These are phyloP conservation scores for Chrysopa pallens DNA, from an alignment of 1,140 invertebrate genomes.

Conservation along the genomic window DNA sequence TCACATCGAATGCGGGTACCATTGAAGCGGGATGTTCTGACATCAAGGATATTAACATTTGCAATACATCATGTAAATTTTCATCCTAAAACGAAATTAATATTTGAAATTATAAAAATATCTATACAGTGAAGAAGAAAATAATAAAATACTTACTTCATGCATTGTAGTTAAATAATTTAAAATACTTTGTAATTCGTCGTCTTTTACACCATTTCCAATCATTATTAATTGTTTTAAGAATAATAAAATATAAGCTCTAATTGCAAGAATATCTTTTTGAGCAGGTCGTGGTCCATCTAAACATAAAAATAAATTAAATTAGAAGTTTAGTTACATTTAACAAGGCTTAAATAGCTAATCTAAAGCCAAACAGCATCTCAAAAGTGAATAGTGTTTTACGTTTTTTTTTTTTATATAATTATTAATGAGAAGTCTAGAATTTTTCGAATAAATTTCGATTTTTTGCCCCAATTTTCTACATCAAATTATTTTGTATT, in stretches of 20 bases:
- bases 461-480: too few species aligned
- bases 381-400: too few species aligned
- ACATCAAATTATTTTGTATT: too few species aligned
- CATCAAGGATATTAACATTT: slow-evolving; percentile 93
- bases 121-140: background rate
- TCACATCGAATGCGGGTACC: slow-evolving; percentile 96
- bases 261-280: slow-evolving; percentile 84
- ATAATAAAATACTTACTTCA: slow-evolving; percentile 42
- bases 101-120: background rate
- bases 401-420: too few species aligned
- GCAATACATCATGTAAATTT: slow-evolving; percentile 93
- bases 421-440: too few species aligned
- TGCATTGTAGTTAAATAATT: slow-evolving; percentile 96
- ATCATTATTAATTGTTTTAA: slow-evolving; percentile 94
- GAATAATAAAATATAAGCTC: slow-evolving; percentile 89
- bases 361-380: too few species aligned
- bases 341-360: too few species aligned
- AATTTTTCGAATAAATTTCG: too few species aligned
- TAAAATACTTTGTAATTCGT: slow-evolving; percentile 93
- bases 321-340: too few species aligned
- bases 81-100: slow-evolving; percentile 56
- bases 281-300: slow-evolving; percentile 84
- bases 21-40: slow-evolving; percentile 95
- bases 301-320: slow-evolving; percentile 22
- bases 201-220: slow-evolving; percentile 91